A percentile compares a stretch with the other conserved stretches of the same genome.
phyloP scores from a whole-genome alignment of 2,113 vertebrate genomes.

The Picathartes gymnocephalus region DNA sequence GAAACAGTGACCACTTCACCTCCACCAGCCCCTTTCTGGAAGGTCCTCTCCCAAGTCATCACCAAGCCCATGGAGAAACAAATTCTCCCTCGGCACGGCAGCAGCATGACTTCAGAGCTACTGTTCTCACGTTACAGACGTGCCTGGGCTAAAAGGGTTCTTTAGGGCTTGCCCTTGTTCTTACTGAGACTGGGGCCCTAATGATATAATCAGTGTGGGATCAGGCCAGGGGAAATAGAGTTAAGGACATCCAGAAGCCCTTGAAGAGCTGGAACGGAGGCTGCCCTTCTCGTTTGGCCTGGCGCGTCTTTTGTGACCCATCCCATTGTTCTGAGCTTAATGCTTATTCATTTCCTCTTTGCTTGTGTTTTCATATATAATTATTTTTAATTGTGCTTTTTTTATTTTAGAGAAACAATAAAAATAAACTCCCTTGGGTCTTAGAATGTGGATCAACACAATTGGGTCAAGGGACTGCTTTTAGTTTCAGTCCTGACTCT shows the following conservation, averaged over 20 bases:
- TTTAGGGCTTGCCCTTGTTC: background rate
- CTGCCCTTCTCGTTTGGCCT: background rate
- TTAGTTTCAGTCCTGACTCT: background rate
- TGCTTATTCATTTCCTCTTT: slow-evolving; percentile 51
- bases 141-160: background rate
- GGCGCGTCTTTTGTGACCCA: rapidly evolving
- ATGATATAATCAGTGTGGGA: background rate
- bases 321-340: slow-evolving; percentile 50
- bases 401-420: slow-evolving; percentile 28
- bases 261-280: background rate
- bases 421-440: slow-evolving; percentile 20
- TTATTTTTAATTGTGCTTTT: slow-evolving; percentile 35
- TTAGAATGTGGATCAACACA: background rate
- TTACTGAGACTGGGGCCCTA: background rate
- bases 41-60: background rate
- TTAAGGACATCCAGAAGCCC: background rate
- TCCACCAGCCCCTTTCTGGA: background rate
- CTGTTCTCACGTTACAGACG: background rate
- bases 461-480: background rate
- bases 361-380: slow-evolving; percentile 5
- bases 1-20: background rate
- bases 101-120: background rate
- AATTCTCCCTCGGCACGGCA: background rate
- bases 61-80: background rate
- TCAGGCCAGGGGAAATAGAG: background rate